These are phyloP conservation scores for Falco columbarius DNA, from an alignment of 2,797 vertebrate genomes.

Conservation along the genomic window DNA sequence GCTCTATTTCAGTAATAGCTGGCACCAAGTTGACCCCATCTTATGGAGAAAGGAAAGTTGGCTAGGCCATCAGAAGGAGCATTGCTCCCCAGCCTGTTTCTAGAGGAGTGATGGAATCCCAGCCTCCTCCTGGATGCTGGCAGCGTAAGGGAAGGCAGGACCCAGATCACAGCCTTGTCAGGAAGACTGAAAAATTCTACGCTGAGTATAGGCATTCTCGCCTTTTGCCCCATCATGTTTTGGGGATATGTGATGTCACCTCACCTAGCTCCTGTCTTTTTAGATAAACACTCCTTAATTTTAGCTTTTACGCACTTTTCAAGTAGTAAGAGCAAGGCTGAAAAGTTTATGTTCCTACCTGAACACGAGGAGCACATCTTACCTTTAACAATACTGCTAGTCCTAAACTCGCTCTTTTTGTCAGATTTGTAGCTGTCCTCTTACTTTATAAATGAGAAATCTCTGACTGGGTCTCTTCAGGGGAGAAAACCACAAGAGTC, in stretches of 20 bases:
- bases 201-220: rapidly evolving
- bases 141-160: not conserved
- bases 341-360: not conserved
- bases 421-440: not conserved
- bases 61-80: not conserved
- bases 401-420: not conserved
- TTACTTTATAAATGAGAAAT: not conserved
- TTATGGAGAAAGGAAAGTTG: not conserved
- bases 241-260: not conserved
- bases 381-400: not conserved
- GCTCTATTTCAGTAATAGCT: not conserved
- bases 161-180: not conserved
- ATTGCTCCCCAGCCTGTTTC: not conserved
- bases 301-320: not conserved
- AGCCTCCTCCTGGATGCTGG: not conserved
- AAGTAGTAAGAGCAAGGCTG: not conserved
- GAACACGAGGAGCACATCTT: not conserved
- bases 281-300: not conserved
- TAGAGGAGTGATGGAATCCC: not conserved
- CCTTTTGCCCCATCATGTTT: not conserved
- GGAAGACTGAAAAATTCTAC: not conserved
- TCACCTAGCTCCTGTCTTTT: not conserved
- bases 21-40: not conserved
- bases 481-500: not conserved
- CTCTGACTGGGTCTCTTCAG: not conserved